Evolutionary conservation across 2,797 vertebrate genomes (phyloP), one percentile per base, ranked within the genome.

Genomic region (Tenualosa thibaudeaui): DNA sequence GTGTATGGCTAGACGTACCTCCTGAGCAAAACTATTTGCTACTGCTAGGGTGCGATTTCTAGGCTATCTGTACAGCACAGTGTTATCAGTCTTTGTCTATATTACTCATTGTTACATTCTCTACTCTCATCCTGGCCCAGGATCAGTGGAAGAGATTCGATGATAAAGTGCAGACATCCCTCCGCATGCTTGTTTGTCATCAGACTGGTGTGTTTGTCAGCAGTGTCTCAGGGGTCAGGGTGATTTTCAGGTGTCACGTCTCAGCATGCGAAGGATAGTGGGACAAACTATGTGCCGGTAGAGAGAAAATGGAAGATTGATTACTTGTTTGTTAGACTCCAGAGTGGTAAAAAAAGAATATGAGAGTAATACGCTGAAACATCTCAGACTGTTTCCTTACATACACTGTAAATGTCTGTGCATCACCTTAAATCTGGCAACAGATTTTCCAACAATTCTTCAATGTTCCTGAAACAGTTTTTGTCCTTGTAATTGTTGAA

Each of bases 271-370:
- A 31, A 12, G 31, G 24, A 68, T 31, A 68, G 62, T 68, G 26
- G 62, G 62, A 13, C 62, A 68, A 12, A 68, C n/a, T 9, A 37
- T 3, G n/a, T 24, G 62, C 24, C 24, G 12, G 26, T 26, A 37
- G 24, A 31, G 62, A 68, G 62, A 68, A 68, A 68, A 68, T 68
- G 24, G 24, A 68, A 37, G 62, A 68, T 68, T 31, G 62, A 68
- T 26, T 68, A 31, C 62, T 31, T 68, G 62, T 68, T 68, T 68
- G 24, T 68, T 68, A 68, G 62, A 68, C 62, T 31, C 24, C 13
- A 68, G 26, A 68, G 26, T 68, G 26, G 12, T 68, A 19, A 31
- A 37, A 68, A 31, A 31, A 37, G 10, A 68, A 37, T 31, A 5
- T 31, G 26, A 68, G 62, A 31, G 26, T 68, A 68, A 62, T 62